phyloP scores from a whole-genome alignment of 2,797 vertebrate species.

The Melanotaenia pygmaea region DNA sequence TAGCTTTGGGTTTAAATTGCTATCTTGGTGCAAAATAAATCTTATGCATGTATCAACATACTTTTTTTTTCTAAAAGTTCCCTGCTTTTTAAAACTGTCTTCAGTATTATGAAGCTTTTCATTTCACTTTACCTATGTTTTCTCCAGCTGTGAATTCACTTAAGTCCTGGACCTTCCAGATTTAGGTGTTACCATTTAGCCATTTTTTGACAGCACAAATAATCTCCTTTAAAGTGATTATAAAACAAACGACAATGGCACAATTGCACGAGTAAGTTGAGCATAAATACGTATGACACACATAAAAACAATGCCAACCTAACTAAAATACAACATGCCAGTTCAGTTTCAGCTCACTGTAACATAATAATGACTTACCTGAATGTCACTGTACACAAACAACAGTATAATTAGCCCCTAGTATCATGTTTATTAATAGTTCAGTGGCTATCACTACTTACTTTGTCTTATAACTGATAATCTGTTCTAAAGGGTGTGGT shows the following conservation, averaged over 20 bases:
- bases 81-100: not conserved
- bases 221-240: too few relatives aligned
- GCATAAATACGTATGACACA: too few relatives aligned
- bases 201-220: too few relatives aligned
- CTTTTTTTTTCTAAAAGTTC: too few relatives aligned
- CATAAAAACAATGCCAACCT: not conserved
- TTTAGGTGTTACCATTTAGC: not conserved
- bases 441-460: not conserved
- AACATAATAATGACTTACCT: not conserved
- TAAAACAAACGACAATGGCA: too few relatives aligned
- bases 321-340: not conserved
- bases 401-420: not conserved
- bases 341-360: not conserved
- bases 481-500: conserved; percentile 22
- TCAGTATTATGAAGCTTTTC: not conserved
- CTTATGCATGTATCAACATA: not conserved
- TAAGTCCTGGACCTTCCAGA: not conserved
- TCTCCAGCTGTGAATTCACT: not conserved
- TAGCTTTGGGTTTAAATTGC: not conserved
- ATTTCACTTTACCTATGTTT: too few relatives aligned
- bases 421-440: not conserved
- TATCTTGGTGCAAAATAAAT: not conserved
- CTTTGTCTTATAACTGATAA: conserved; percentile 28
- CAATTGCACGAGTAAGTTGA: too few relatives aligned
- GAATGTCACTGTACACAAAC: not conserved